Conservation (phyloP, 2,888 invertebrate species). For the Steinernema scapterisci region DNA sequence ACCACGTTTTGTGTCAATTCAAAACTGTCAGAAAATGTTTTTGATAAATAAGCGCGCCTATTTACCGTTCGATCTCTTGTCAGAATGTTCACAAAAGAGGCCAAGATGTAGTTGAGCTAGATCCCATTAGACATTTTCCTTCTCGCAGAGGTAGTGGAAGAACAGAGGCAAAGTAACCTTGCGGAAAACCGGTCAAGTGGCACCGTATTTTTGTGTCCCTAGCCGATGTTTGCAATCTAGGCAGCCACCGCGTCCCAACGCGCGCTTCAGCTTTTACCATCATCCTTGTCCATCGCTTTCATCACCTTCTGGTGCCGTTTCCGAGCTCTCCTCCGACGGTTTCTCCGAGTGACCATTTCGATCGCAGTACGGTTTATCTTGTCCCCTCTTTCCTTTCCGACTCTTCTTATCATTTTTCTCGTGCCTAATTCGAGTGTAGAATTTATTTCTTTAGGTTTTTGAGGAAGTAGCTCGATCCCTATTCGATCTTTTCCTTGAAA, state of each 20-base stretch:
- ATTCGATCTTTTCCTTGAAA: conserved; percentile 1
- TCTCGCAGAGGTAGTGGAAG: too few relatives aligned
- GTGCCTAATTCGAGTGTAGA: neutral
- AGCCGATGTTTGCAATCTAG: conserved; percentile 25
- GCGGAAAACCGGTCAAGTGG: conserved; percentile 27
- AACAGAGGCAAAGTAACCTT: too few relatives aligned
- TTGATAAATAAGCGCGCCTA: too few relatives aligned
- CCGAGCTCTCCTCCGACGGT: neutral
- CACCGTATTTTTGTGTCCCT: conserved; percentile 30
- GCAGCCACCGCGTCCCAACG: conserved; percentile 13
- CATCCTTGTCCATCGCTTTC: conserved; percentile 23
- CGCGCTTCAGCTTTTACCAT: neutral
- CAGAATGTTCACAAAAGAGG: too few relatives aligned
- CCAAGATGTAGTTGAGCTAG: too few relatives aligned
- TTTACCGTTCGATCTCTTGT: too few relatives aligned
- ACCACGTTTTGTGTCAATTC: too few relatives aligned
- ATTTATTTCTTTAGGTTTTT: conserved; percentile 1
- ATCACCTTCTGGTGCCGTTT: neutral
- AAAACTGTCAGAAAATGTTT: too few relatives aligned
- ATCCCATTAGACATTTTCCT: too few relatives aligned
- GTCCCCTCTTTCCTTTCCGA: neutral
- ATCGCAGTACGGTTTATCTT: neutral
- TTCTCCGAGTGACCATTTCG: conserved; percentile 3
- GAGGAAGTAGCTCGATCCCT: neutral
- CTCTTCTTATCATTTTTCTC: neutral